Evolutionary conservation across 2,113 vertebrate species (phyloP).

Genomic region (Mixornis gularis): DNA sequence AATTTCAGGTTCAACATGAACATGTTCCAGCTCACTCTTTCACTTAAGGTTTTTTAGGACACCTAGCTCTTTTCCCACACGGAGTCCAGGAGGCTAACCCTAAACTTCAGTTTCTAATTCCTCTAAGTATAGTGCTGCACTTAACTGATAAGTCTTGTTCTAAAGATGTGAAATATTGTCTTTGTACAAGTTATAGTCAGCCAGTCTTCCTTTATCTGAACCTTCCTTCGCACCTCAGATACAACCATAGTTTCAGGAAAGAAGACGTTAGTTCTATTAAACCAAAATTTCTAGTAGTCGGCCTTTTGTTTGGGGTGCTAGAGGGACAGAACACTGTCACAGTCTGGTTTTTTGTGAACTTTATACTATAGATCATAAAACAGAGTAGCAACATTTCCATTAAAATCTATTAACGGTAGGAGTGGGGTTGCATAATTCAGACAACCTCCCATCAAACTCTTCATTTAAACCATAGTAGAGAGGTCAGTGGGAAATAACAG

Average conservation of each 20-base stretch:
- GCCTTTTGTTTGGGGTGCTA: neutral
- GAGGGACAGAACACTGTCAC: neutral
- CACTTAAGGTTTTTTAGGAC: neutral
- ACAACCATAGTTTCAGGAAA: neutral
- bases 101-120: neutral
- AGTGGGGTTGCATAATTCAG: constrained; percentile 3
- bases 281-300: neutral
- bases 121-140: neutral
- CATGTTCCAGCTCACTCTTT: neutral
- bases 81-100: neutral
- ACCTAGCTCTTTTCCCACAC: neutral
- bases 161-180: neutral
- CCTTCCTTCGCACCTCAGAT: neutral
- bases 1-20: neutral
- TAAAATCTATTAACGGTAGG: neutral
- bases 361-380: neutral
- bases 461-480: constrained; percentile 8
- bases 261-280: neutral
- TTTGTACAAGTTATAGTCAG: neutral
- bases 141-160: neutral
- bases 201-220: neutral
- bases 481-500: neutral
- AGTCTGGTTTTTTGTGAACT: neutral
- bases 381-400: neutral
- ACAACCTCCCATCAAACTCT: constrained; percentile 16